Base-by-base conservation (phyloP, 2,797 vertebrate species). In the Sciurus carolinensis region DNA sequence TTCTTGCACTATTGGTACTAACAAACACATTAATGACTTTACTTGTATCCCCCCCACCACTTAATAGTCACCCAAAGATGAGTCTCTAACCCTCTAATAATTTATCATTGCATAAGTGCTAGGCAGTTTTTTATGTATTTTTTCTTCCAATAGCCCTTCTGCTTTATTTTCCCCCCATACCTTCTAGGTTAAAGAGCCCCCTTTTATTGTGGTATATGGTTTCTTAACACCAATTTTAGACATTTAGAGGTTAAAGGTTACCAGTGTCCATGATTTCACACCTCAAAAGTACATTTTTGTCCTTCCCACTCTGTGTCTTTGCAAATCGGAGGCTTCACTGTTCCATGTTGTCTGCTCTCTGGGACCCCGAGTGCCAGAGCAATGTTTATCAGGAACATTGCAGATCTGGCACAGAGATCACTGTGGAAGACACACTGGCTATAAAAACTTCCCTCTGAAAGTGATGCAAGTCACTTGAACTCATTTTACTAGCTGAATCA, bases 201-300 rank as follows among this genome's bases (percentile, higher is more conserved):
- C 50, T 14, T 92, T 86, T 66, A 17, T 82, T 62, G 33, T 50
- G 24, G 26, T 39, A 5, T 50, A 39, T 11, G 4, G 15, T 28
- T 96, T 36, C 76, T 66, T 90, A 64, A 76, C 30, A 24, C 5
- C 14, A 30, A 1, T 84, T 13, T 92, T 86, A 39, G 28, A 62
- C 9, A 89, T 66, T 14, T 52, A n/a, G 64, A 69, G 50, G 28
- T 72, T 64, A 71, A 42, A 87, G 81, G 81, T 64, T 59, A 28
- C 18, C 26, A 64, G 33, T 42, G 24, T 50, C 22, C 39, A 15
- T 42, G 54, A 2, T 42, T 52, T 93, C 14, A 44, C 2, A 26
- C n/a, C 30, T 62, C 8, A n/a, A n/a, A 94, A 22, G 3, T 39
- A 67, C 9, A 1, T 47, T 76, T 92, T 62, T 85, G 50, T 67